phyloP scores from a whole-genome alignment of 2,113 vertebrate genomes.

The Mionectes macconnelli region DNA sequence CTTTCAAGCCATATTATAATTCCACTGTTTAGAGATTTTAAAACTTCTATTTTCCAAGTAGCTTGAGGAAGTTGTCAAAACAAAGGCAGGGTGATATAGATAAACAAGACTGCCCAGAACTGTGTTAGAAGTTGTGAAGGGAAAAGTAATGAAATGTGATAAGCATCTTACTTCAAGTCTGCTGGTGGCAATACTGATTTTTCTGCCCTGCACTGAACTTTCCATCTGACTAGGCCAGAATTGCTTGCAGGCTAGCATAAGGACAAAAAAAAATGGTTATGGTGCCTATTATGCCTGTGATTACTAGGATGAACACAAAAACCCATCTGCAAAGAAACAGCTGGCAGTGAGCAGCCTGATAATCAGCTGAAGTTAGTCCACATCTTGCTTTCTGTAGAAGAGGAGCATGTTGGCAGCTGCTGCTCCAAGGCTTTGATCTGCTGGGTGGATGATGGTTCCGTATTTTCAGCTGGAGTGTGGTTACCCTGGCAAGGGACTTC shows the following conservation, averaged over 20 bases:
- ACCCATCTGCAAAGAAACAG: not conserved
- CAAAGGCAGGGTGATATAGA: not conserved
- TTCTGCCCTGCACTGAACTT: not conserved
- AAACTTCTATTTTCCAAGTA: not conserved
- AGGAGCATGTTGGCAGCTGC: not conserved
- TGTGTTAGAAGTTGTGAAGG: not conserved
- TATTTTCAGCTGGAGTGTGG: accelerated
- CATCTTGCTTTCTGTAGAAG: not conserved
- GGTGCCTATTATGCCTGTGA: not conserved
- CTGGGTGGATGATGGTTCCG: not conserved
- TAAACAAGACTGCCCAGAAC: not conserved
- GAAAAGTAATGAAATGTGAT: not conserved
- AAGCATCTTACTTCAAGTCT: not conserved
- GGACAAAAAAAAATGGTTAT: not conserved
- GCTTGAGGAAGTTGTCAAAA: not conserved
- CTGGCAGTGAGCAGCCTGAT: not conserved
- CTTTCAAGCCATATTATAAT: not conserved
- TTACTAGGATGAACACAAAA: not conserved
- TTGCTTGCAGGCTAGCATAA: not conserved
- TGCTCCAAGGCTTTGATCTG: not conserved
- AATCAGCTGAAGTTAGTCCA: not conserved
- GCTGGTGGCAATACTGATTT: not conserved
- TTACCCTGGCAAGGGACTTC: not conserved
- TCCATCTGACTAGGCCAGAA: not conserved
- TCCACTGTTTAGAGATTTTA: not conserved